Evolutionary conservation across 2,113 vertebrate species (phyloP), one percentile per base, ranked within the genome.

Genomic region (Puffinus mauretanicus): DNA sequence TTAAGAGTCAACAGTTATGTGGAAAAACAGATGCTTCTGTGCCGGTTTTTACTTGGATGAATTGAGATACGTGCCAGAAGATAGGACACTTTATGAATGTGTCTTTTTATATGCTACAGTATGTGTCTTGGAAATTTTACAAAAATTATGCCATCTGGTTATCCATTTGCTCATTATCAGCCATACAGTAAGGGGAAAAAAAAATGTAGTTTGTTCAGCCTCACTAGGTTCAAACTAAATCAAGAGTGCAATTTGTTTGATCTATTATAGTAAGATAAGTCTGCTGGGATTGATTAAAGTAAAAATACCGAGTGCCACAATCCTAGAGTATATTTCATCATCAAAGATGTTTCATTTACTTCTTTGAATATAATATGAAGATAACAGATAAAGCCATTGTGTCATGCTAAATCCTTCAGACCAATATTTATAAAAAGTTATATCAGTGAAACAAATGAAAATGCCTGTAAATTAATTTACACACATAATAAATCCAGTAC

Each of bases 281-380:
- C 88, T 97, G 38, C 62, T 80, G 86, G 84, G 88, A 95, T 88
- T 95, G 93, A 97, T 96, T 96, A 96, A 95, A 97, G 49, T 78
- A 71, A 94, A 94, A 92, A 90, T 82, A 92, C 49, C 5, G 3
- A 86, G 30, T 78, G 78, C 52, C 82, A 85, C 77, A 88, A 86
- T 96, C 65, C 47, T 91, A 80, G 27, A 82, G 30, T 72, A 36
- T 75, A 88, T 96, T 96, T 95, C 82, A 93, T 96, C 77, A 94
- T 96, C 82, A 96, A 97, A 96, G 90, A 84, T 38, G 14, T 91
- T 96, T 96, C 27, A 95, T 94, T 96, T 89, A 70, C 15, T 69
- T 87, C 42, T 93, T 90, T 93, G 72, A 93, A 82, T 79, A 89
- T 71, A 88, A 67, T 89, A 88, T 88, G 71, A 84, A 93, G 76